Base-by-base conservation (phyloP, 2,113 vertebrate species). In the Ifrita kowaldi region DNA sequence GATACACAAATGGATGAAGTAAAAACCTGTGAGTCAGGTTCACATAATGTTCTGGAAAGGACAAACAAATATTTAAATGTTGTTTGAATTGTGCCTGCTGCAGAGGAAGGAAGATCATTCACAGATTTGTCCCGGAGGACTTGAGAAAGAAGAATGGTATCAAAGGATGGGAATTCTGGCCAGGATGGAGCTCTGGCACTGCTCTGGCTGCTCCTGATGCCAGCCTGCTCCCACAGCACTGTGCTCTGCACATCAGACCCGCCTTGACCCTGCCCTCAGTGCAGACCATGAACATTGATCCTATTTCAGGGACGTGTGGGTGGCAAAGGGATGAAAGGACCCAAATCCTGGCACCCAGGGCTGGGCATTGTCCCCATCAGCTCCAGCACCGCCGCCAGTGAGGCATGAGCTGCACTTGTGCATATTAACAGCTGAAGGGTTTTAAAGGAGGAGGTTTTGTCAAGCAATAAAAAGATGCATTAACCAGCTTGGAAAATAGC, bases 191-290 rank as follows among this genome's bases (percentile, higher is more conserved):
- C 70, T 44, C 47, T 20, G 64, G 16, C 22, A 32, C 35, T 70
- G 50, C 70, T 41, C 42, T 74, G 81, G 59, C 33, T 17, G 3
- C 55, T n/a, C 5, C 64, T 59, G 42, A 20, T 64, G 50, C 77
- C 84, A 67, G 4, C 11, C n/a, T 24, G 10, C n/a, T 75, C 42
- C 65, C 6, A 1, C 50, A 30, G 67, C 18, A 1, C 35, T 2
- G 16, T 9, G 70, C 57, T 64, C 73, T 22, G 50, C 2, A 5
- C 30, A 30, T 8, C 70, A 30, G 6, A 59, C 18, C 80, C 47
- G 3, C 75, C 22, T 1, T 0, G 0, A 1, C 46, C 10, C 55
- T 55, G 65, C 89, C 53, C 33, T 1, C 9, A 1, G 26, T 1
- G 7, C n/a, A 9, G 8, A n/a, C 44, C 82, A 3, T 0, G 4